phyloP scores from a whole-genome alignment of 2,113 vertebrate species.

The Crotalus viridis region DNA sequence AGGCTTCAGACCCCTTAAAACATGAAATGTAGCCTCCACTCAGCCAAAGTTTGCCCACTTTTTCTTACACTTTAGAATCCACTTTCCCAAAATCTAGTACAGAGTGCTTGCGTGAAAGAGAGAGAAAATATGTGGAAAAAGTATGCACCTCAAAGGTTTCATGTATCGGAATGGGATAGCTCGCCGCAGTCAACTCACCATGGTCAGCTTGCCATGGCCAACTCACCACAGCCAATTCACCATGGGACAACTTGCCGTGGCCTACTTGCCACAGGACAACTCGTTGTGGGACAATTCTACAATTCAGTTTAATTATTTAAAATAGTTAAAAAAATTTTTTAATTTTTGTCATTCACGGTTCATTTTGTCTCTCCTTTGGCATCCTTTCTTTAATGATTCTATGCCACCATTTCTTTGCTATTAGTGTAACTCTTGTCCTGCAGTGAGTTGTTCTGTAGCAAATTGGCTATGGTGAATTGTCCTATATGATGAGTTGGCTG shows the following conservation, averaged over 20 bases:
- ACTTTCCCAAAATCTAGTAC: not conserved
- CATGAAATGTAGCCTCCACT: not conserved
- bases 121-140: not conserved
- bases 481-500: too few relatives aligned
- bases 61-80: not conserved
- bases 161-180: not conserved
- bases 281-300: not conserved
- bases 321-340: not conserved
- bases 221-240: not conserved
- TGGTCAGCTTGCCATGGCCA: not conserved
- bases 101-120: not conserved
- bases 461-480: too few relatives aligned
- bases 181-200: not conserved
- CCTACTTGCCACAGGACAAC: not conserved
- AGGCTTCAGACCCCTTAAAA: not conserved
- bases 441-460: not conserved
- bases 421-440: not conserved
- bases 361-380: not conserved
- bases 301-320: not conserved
- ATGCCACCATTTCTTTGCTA: not conserved
- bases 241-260: not conserved
- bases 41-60: not conserved
- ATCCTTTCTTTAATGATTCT: not conserved
- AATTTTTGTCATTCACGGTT: not conserved
- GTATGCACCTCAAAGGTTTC: not conserved